Evolutionary conservation across 2,113 vertebrate genomes (phyloP), one percentile per base, ranked within the genome.

Genomic region (Apodemus speciosus): DNA sequence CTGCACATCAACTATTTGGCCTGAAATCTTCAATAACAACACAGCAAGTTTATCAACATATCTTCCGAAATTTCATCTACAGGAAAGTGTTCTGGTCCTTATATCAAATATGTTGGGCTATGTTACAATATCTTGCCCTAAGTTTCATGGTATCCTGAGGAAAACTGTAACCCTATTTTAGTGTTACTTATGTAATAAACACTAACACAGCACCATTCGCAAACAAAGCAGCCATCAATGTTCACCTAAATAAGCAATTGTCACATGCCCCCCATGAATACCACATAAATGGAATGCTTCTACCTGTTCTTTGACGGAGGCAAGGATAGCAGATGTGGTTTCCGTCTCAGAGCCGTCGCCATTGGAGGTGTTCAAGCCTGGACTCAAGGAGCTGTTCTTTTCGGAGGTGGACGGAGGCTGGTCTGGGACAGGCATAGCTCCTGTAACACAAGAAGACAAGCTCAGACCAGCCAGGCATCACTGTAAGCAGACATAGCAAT

Each of bases 231-330:
- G 87, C 46, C 35, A 69, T 13, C 23, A 3, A 40, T 62, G 9
- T 83, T 62, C n/a, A 85, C 15, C 1, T 3, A 2, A 25, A 71
- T 68, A 94, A 75, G 30, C 0, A 16, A 35, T 6, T 71, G 76
- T 69, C 13, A 2, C 56, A 64, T 3, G 23, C 9, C 2, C n/a
- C 23, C 32, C n/a, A 51, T 20, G 49, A 2, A 3, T 10, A 4
- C 56, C 27, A 84, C 32, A 76, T 53, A 71, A 86, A 69, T 5
- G 30, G 38, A 69, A 90, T 13, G 62, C 60, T 53, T 94, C 84
- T 99, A 99, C 99, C 99, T 99, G 99, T 97, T 99, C 99, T 98
- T 99, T 99, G 94, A 99, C 99, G 0, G 99, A 99, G 51, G 99
- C 99, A 2, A 99, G 98, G 97, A 99, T 99, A 95, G 99, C 99